Conservation (phyloP, 2,797 vertebrate genomes). For the Brachyalestes nurse region DNA sequence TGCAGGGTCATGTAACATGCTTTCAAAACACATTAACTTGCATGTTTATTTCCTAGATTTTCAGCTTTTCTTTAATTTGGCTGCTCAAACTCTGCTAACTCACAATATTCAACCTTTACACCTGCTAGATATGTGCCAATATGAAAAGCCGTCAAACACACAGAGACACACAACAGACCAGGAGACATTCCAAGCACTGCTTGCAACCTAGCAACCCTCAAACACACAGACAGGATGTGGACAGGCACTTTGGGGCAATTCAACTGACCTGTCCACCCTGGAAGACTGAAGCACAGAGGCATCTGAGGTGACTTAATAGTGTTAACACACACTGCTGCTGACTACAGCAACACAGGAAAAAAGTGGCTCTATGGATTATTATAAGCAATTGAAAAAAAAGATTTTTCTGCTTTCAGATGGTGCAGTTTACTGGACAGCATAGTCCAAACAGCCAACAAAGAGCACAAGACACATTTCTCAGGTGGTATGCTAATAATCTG, state of each 20-base stretch:
- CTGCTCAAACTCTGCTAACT: slow-evolving; percentile 29
- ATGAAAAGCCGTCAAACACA: slow-evolving; percentile 55
- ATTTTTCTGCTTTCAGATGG: slow-evolving; percentile 65
- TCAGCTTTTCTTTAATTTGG: background rate
- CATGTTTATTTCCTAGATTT: no score
- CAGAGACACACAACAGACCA: slow-evolving; percentile 51
- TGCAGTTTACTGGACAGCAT: slow-evolving; percentile 73
- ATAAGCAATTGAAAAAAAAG: slow-evolving; percentile 71
- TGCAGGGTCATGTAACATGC: no score
- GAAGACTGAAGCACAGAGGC: slow-evolving; percentile 80
- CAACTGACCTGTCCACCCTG: slow-evolving; percentile 77
- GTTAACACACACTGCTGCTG: slow-evolving; percentile 75
- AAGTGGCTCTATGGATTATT: slow-evolving; percentile 72
- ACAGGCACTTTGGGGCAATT: slow-evolving; percentile 82
- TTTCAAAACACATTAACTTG: no score
- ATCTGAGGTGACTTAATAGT: slow-evolving; percentile 82
- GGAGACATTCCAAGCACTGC: slow-evolving; percentile 72
- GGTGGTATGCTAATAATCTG: background rate
- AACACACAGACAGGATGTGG: slow-evolving; percentile 79
- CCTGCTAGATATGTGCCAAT: slow-evolving; percentile 1
- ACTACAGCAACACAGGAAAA: slow-evolving; percentile 66
- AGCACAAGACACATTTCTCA: slow-evolving; percentile 6
- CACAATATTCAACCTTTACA: slow-evolving; percentile 25
- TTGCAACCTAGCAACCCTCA: slow-evolving; percentile 72
- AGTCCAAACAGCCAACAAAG: slow-evolving; percentile 74